Evolutionary conservation across 2,888 invertebrate genomes (phyloP).

Genomic region (Pelosia muscerda): DNA sequence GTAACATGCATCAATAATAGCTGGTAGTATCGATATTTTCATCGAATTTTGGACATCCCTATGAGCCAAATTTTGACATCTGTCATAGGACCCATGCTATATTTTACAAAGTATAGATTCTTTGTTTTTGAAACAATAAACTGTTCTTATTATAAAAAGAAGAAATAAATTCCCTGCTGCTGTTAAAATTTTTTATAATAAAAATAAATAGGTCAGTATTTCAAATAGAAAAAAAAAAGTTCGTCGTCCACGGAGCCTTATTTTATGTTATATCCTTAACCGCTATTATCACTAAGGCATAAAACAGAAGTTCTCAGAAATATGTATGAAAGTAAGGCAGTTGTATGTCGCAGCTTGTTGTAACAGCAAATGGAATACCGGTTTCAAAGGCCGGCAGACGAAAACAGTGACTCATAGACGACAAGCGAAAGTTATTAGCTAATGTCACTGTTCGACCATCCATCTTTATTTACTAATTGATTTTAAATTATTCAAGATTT

Average conservation of each 20-base stretch:
- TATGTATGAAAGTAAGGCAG: constrained; percentile 1
- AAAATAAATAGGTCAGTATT: too few species aligned
- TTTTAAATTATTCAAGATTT: background rate
- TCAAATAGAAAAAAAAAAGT: background rate
- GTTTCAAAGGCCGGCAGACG: background rate
- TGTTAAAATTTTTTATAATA: too few species aligned
- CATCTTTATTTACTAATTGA: background rate
- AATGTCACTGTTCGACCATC: background rate
- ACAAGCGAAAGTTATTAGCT: constrained; percentile 10
- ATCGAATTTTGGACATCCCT: too few species aligned
- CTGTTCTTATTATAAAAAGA: too few species aligned
- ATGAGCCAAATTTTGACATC: too few species aligned
- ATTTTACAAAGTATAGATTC: too few species aligned
- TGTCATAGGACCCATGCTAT: too few species aligned
- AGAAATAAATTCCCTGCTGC: too few species aligned
- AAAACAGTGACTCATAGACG: background rate
- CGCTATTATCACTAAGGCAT: background rate
- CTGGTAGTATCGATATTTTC: too few species aligned
- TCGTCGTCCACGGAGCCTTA: background rate
- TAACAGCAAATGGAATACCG: background rate
- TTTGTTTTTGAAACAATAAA: too few species aligned
- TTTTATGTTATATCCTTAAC: background rate
- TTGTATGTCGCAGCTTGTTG: too few species aligned
- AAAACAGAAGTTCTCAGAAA: constrained; percentile 10
- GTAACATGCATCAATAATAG: too few species aligned